A percentile compares a stretch with the other conserved stretches of the same genome.
Evolutionary conservation across 2,888 invertebrate genomes (phyloP).

Genomic region (Auanema sp.): DNA sequence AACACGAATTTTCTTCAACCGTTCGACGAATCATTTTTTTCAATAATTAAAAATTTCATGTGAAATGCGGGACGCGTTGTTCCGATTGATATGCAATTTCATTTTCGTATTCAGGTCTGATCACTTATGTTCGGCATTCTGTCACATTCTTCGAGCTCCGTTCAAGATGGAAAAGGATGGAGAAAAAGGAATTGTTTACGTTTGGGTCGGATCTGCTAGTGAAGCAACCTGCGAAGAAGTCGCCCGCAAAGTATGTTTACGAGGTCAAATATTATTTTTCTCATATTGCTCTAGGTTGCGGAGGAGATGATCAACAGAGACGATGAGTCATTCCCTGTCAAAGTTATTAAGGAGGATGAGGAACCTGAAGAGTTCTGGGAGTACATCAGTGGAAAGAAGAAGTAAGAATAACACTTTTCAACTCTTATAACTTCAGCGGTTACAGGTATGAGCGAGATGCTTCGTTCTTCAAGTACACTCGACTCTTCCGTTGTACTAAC

Average conservation of each 20-base stretch:
- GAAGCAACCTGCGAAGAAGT: slow-evolving; percentile 33
- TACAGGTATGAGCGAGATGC: slow-evolving; percentile 71
- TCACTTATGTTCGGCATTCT: slow-evolving; percentile 88
- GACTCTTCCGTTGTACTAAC: slow-evolving; percentile 96
- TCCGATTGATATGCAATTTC: not conserved
- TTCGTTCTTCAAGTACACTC: slow-evolving; percentile 86
- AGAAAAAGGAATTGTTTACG: slow-evolving; percentile 36
- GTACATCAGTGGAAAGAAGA: slow-evolving; percentile 54
- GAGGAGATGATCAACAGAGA: slow-evolving; percentile 51
- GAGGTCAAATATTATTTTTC: not conserved
- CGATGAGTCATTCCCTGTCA: slow-evolving; percentile 48
- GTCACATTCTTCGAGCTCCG: slow-evolving; percentile 71
- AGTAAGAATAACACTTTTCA: slow-evolving; percentile 6
- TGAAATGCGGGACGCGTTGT: not conserved
- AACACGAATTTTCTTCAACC: not conserved
- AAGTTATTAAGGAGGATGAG: slow-evolving; percentile 53
- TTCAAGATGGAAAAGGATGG: slow-evolving; percentile 31
- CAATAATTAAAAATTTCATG: not conserved
- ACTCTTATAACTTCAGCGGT: not conserved
- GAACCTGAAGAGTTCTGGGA: slow-evolving; percentile 60
- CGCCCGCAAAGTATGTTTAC: slow-evolving; percentile 26
- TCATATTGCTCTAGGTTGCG: slow-evolving; percentile 46
- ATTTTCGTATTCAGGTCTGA: slow-evolving; percentile 74
- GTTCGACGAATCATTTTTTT: not conserved
- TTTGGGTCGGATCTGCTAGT: slow-evolving; percentile 42